Base-by-base conservation (phyloP, 92 coral and sea anemone genomes). In the Phymanthus crucifer region DNA sequence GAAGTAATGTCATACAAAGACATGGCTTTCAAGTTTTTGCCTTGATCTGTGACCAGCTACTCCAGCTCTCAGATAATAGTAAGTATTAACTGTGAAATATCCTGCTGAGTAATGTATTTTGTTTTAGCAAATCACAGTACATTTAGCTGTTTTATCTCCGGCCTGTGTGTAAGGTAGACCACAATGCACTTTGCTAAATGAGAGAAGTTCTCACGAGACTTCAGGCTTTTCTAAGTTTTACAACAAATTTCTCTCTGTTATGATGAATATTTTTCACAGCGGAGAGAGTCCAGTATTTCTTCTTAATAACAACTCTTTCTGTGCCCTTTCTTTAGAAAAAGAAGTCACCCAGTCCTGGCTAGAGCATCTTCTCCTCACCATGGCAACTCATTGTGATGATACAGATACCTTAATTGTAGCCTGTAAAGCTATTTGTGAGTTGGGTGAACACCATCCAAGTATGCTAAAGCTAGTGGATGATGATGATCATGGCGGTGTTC, bases 361-460 rank as follows among this genome's bases (percentile, higher is more conserved):
- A 50, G 77, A 80, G 31, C 87, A 87, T 37, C 90, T 91, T 26
- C 78, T 87, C 65, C 70, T 79, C 32, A 89, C 96, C 73, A 93
- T 95, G 98, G 88, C 91, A 87, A 85, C 76, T 29, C 97, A 89
- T 75, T 90, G 89, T 31, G 96, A 93, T 77, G 79, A 81, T 46
- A 88, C 92, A 21, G 81, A 76, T 33, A 83, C 93, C 32, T 86
- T 93, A 71, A 78, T 75, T 50, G 83, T 82, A 1, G 91, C 96
- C 32, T 95, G 96, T 27, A 84, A 83, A 32, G 86, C 93, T 58
- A 71, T 95, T 75, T 73, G 75, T 70, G 79, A 81, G 54, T 50
- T 95, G 77, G 58, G 90, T 56, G 82, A 88, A 46, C 58, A 87
- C 34, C 90, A 90, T 68, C 98, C 94, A 12, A 83, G 23, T 17